Evolutionary conservation across 2,888 invertebrate species (phyloP).

Genomic region (Tachina fera): DNA sequence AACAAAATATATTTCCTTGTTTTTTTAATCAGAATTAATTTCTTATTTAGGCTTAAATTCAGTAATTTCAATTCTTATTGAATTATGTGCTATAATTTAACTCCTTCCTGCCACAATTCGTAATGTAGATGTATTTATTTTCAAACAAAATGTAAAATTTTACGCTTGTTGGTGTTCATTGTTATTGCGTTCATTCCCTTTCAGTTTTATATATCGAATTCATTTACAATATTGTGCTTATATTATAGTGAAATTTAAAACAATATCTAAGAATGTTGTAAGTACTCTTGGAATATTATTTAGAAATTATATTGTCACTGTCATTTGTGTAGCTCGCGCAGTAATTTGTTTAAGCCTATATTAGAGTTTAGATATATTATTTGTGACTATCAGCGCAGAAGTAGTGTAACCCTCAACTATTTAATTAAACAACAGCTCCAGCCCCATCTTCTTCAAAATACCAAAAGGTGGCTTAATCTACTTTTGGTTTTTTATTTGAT

Average conservation of each 20-base stretch:
- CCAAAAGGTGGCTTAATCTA: too few relatives aligned
- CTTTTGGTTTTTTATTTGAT: too few relatives aligned
- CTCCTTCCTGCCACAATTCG: conserved; percentile 40
- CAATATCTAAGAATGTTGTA: conserved; percentile 23
- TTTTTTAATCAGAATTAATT: too few relatives aligned
- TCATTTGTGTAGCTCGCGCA: background rate
- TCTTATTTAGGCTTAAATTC: too few relatives aligned
- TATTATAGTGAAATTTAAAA: background rate
- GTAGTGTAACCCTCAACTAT: too few relatives aligned
- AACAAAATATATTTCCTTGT: background rate
- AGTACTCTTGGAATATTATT: background rate
- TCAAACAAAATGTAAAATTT: conserved; percentile 58
- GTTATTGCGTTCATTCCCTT: conserved; percentile 47
- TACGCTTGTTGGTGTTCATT: conserved; percentile 68
- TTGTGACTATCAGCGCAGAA: too few relatives aligned
- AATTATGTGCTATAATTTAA: conserved; percentile 34
- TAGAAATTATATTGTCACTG: background rate
- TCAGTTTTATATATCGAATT: background rate
- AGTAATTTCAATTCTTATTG: too few relatives aligned
- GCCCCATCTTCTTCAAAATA: too few relatives aligned
- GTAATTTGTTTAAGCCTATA: conserved; percentile 22
- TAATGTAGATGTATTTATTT: conserved; percentile 33
- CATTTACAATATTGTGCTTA: conserved; percentile 12
- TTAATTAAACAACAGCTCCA: too few relatives aligned
- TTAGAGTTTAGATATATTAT: too few relatives aligned